Evolutionary conservation across 2,113 vertebrate species (phyloP).

Genomic region (Strigops habroptila): DNA sequence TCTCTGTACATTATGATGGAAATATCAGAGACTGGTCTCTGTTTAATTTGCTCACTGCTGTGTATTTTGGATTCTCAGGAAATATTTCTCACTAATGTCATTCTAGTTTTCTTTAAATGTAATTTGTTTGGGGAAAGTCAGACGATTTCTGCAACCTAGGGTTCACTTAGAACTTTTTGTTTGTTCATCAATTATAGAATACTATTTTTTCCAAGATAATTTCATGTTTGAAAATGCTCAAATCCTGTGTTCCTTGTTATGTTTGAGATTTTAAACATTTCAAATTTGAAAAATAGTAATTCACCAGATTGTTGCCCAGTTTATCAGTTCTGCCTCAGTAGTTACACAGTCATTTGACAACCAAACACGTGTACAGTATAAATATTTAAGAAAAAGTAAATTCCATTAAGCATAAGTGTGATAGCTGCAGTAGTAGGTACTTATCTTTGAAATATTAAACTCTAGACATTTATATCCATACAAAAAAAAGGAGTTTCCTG

Average conservation of each 20-base stretch:
- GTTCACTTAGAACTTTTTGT: slow-evolving; percentile 41
- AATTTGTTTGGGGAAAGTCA: slow-evolving; percentile 64
- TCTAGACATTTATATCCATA: slow-evolving; percentile 86
- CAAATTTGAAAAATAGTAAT: not conserved
- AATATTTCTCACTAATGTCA: slow-evolving; percentile 36
- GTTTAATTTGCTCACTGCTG: slow-evolving; percentile 65
- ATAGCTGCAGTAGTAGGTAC: slow-evolving; percentile 79
- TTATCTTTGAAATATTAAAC: slow-evolving; percentile 85
- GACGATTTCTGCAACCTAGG: slow-evolving; percentile 30
- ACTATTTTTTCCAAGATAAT: not conserved
- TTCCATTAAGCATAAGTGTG: slow-evolving; percentile 77
- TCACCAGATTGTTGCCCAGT: not conserved
- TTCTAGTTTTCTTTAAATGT: slow-evolving; percentile 63
- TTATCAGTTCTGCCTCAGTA: slow-evolving; percentile 39
- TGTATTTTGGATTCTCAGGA: slow-evolving; percentile 69
- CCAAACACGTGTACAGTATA: slow-evolving; percentile 78
- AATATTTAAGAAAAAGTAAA: slow-evolving; percentile 87
- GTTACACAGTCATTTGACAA: slow-evolving; percentile 64
- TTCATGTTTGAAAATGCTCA: not conserved
- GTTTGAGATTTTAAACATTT: not conserved
- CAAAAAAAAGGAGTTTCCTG: slow-evolving; percentile 82
- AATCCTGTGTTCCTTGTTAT: not conserved
- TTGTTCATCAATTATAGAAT: not conserved
- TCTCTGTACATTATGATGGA: slow-evolving; percentile 45
- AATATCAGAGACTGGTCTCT: slow-evolving; percentile 51